Evolutionary conservation across 2,888 invertebrate genomes (phyloP).

Genomic region (Apodemia hepburni): DNA sequence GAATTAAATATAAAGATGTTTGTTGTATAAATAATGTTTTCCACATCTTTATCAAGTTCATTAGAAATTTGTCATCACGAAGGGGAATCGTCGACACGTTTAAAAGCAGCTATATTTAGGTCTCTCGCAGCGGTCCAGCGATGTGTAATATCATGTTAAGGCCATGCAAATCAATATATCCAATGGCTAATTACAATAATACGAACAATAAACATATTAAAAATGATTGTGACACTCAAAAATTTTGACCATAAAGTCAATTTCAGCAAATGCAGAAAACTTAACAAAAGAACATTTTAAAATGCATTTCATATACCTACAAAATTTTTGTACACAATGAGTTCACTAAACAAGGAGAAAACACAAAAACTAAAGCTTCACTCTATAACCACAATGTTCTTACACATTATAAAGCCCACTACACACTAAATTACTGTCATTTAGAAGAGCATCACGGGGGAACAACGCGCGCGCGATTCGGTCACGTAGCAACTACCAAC

Average conservation of each 20-base stretch:
- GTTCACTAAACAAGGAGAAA: constrained; percentile 28
- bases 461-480: constrained; percentile 52
- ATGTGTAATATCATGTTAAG: constrained; percentile 53
- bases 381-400: constrained; percentile 57
- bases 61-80: constrained; percentile 36
- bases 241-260: background rate
- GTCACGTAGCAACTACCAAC: constrained; percentile 55
- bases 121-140: constrained; percentile 46
- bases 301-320: constrained; percentile 11
- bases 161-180: constrained; percentile 53
- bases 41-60: constrained; percentile 16
- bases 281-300: constrained; percentile 21
- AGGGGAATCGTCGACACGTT: constrained; percentile 46
- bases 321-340: constrained; percentile 29
- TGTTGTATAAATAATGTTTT: background rate
- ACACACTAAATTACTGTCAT: constrained; percentile 31
- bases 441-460: constrained; percentile 24
- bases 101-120: constrained; percentile 61
- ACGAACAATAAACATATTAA: background rate
- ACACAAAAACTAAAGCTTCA: constrained; percentile 35
- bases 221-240: background rate
- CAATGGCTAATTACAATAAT: constrained; percentile 17
- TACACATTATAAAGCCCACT: constrained; percentile 52
- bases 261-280: constrained; percentile 36
- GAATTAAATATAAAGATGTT: background rate